A percentile compares a stretch with the other conserved stretches of the same genome.
Evolutionary conservation across 1,140 invertebrate species (phyloP).

Genomic region (Marisa cornuarietis): DNA sequence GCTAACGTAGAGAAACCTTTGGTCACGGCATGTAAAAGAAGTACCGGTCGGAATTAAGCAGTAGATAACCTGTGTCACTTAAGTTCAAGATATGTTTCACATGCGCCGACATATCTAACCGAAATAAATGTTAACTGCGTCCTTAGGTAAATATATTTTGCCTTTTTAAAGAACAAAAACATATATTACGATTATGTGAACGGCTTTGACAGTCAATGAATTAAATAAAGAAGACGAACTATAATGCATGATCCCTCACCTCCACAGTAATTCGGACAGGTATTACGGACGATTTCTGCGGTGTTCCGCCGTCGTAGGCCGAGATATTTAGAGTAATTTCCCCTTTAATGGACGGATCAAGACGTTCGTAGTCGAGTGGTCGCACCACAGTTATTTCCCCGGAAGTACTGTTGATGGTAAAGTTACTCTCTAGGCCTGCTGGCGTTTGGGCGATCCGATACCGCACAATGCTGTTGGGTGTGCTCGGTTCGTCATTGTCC

Average conservation of each 20-base stretch:
- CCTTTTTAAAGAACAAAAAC: no score
- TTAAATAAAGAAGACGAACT: no score
- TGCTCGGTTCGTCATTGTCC: slow-evolving; percentile 45
- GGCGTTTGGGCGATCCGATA: slow-evolving; percentile 39
- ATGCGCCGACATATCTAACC: no score
- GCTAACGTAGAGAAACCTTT: no score
- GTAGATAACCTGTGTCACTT: no score
- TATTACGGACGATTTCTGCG: slow-evolving; percentile 21
- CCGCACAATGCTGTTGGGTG: slow-evolving; percentile 44
- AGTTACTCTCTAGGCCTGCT: slow-evolving; percentile 37
- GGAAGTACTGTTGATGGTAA: slow-evolving; percentile 39
- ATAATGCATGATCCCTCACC: slow-evolving; percentile 25
- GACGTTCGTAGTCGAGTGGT: slow-evolving; percentile 49
- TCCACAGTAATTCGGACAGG: slow-evolving; percentile 50
- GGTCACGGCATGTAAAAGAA: no score
- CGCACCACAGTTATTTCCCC: slow-evolving; percentile 41
- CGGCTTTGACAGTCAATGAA: no score
- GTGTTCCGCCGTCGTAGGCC: slow-evolving; percentile 40
- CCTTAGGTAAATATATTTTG: no score
- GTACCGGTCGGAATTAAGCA: no score
- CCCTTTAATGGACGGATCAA: slow-evolving; percentile 33
- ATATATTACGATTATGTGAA: no score
- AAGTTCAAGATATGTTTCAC: no score
- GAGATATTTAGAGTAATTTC: slow-evolving; percentile 40
- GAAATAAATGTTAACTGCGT: no score